Conservation (phyloP, 1,140 invertebrate genomes). For the Caerostris darwini region DNA sequence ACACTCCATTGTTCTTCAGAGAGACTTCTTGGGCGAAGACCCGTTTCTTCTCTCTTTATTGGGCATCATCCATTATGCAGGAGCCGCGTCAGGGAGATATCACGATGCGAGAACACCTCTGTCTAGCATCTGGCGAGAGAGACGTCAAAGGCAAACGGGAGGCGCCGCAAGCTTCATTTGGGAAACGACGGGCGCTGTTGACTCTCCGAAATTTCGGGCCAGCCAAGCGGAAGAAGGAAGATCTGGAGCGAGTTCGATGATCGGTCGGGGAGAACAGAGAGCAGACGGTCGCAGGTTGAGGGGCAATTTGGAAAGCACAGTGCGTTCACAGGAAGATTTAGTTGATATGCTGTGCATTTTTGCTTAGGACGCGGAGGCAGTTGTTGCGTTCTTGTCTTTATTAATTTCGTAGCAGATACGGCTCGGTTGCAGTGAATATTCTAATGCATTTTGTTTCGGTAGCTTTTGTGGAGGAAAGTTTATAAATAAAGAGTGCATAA, state of each 20-base stretch:
- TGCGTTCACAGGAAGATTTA: not conserved
- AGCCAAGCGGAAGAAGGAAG: not conserved
- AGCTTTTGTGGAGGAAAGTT: no score
- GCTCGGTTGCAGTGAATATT: no score
- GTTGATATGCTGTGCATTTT: not conserved
- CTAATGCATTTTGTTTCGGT: no score
- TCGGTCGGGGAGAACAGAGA: not conserved
- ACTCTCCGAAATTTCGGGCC: constrained; percentile 14
- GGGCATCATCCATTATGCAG: constrained; percentile 62
- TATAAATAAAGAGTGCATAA: no score
- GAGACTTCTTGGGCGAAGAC: not conserved
- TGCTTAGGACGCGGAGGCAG: no score
- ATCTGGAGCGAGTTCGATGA: not conserved
- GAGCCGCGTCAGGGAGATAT: constrained; percentile 56
- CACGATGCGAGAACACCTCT: constrained; percentile 40
- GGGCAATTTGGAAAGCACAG: not conserved
- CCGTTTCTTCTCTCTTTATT: constrained; percentile 30
- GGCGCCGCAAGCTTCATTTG: not conserved
- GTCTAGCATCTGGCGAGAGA: constrained; percentile 1
- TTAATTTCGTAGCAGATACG: no score
- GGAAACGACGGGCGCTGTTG: not conserved
- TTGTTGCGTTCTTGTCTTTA: no score
- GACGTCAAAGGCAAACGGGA: constrained; percentile 43
- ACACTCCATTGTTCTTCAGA: not conserved
- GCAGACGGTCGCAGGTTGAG: not conserved